phyloP scores from a whole-genome alignment of 2,113 vertebrate species.

The Onychostruthus taczanowskii region DNA sequence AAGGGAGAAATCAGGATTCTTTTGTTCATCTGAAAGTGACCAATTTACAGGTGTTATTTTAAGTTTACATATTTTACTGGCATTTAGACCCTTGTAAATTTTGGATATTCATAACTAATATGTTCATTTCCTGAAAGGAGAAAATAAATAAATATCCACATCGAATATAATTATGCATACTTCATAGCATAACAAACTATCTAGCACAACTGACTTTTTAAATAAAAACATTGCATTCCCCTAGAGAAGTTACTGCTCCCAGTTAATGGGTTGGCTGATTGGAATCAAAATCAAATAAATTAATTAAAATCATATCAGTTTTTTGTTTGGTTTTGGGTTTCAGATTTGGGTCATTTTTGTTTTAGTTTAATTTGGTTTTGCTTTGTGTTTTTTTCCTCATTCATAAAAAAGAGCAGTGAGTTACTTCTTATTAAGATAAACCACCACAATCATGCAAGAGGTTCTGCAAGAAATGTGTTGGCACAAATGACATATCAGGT shows the following conservation, averaged over 20 bases:
- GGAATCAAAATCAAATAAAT: not conserved
- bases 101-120: not conserved
- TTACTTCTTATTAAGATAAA: not conserved
- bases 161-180: not conserved
- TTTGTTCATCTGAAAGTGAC: not conserved
- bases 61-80: not conserved
- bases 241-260: not conserved
- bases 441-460: not conserved
- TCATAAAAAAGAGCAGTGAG: not conserved
- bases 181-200: not conserved
- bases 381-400: not conserved
- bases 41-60: not conserved
- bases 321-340: not conserved
- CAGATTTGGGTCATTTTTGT: fast-evolving
- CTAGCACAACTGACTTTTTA: not conserved
- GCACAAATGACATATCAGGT: not conserved
- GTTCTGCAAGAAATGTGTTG: not conserved
- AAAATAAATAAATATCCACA: not conserved
- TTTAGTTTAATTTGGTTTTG: not conserved
- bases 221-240: not conserved
- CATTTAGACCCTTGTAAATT: not conserved
- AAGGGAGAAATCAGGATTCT: not conserved
- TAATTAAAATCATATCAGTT: not conserved
- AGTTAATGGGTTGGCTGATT: not conserved
- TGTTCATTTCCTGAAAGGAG: not conserved